These are phyloP conservation scores for Atherinomorus stipes DNA, from an alignment of 2,113 vertebrate species.

Conservation along the genomic window DNA sequence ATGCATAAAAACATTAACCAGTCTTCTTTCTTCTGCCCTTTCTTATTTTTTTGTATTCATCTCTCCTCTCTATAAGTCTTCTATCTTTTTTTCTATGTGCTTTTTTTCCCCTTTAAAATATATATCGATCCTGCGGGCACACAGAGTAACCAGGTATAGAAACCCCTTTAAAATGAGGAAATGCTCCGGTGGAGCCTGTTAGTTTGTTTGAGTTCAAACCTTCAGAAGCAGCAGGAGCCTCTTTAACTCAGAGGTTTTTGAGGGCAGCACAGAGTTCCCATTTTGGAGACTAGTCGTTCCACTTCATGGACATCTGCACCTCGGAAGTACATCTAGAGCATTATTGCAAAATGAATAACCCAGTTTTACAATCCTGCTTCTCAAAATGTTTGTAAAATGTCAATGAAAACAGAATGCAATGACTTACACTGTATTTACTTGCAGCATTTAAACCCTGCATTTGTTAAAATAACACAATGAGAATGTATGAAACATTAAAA, in stretches of 20 bases:
- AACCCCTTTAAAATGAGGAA: conserved; percentile 31
- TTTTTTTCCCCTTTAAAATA: no score
- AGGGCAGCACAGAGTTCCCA: conserved; percentile 25
- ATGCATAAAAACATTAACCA: conserved; percentile 42
- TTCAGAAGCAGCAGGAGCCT: conserved; percentile 14
- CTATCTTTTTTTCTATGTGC: not conserved
- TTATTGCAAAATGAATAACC: conserved; percentile 4
- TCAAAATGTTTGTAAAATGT: not conserved
- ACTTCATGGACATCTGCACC: conserved; percentile 40
- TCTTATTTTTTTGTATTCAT: conserved; percentile 16
- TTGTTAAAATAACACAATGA: not conserved
- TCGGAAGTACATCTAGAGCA: conserved; percentile 1
- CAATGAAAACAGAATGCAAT: not conserved
- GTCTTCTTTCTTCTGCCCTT: not conserved
- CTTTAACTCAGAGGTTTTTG: conserved; percentile 15
- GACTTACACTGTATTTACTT: no score
- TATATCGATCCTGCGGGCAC: not conserved
- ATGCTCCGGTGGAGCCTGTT: conserved; percentile 26
- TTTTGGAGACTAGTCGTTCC: conserved; percentile 40
- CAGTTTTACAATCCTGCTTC: not conserved
- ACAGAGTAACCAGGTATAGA: conserved; percentile 5
- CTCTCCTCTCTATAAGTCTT: not conserved
- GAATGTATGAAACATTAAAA: not conserved
- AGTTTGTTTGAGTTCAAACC: conserved; percentile 33
- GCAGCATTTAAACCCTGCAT: no score